Evolutionary conservation across 1,140 invertebrate species (phyloP), one percentile per base, ranked within the genome.

Genomic region (Cheumatopsyche charites): DNA sequence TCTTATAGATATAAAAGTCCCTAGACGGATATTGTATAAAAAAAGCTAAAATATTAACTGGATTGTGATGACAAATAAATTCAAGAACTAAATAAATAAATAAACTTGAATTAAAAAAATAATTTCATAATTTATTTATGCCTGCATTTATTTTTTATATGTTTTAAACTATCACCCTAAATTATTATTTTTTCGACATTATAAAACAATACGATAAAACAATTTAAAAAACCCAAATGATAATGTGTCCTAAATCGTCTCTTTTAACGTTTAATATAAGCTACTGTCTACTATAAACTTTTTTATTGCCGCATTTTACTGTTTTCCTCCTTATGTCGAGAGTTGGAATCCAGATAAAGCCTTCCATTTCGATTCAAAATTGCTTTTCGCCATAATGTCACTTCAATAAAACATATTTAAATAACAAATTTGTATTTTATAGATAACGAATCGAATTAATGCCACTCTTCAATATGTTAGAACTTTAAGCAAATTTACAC

Each of bases 321-420:
- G 47, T 52, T 52, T 19, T 5, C 6, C 9, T 52, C 19, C n/a
- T 15, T 52, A 52, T 19, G 19, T 52, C 19, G 7, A 17, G 15
- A 52, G 19, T 15, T 52, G 6, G 9, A 19, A 52, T 9, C 47
- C 19, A 15, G 47, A 52, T 52, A 52, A 52, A 52, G 19, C 15
- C 19, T 17, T 19, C 5, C 47, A 5, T 52, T 52, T 58, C 55
- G 21, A 25, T 21, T 58, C 23, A 26, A 26, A 52, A 23, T 13
- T 21, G 21, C 12, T 58, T 58, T 58, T 26, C 21, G 25, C 7
- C 55, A 58, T 58, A 58, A 58, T 58, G 55, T 13, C 11, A 25
- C 23, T 52, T 11, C 15, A 52, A 52, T 52, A 52, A 52, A 52
- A 52, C 19, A 52, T 52, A 52, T 52, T 52, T 17, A 52, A 52